Evolutionary conservation across 2,113 vertebrate genomes (phyloP), one percentile per base, ranked within the genome.

Genomic region (Hippotragus niger): DNA sequence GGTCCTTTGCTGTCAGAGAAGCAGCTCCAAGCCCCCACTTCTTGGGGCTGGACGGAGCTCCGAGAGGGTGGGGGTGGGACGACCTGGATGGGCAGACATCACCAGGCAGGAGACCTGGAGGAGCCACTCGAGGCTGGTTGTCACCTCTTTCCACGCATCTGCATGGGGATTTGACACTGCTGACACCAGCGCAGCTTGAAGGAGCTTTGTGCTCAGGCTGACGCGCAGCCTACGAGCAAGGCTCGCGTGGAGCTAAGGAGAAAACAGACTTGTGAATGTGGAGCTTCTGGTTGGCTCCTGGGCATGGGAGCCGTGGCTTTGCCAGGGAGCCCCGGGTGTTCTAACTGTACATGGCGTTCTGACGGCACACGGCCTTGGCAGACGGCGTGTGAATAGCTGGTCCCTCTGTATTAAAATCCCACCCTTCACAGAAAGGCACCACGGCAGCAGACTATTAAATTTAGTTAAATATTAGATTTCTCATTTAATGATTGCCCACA

Each of bases 391-490:
- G 98, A 98, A 98, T 94, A 96, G 90, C 95, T 94, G n/a, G 33
- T 86, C 98, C 94, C 95, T 98, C 89, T 95, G 97, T 83, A 92
- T 92, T 96, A 97, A 98, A 98, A 98, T 87, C 98, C 97, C 95
- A 95, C 74, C 96, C 95, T 96, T 93, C 85, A 55, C 83, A 25
- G 91, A 82, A 89, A 97, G 97, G 98, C 98, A 88, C 97, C 96
- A 93, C 97, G 98, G 98, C 98, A 98, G 96, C 95, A 98, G 97
- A 98, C 98, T 98, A 99, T 99, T 98, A 98, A 52, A 8, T 98
- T 98, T 98, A 97, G 98, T 99, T 99, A 99, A 99, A 99, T 99
- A 99, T 98, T 98, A 98, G 98, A 98, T 98, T 98, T 98, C 98
- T 98, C 98, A 98, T 99, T 99, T 99, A 99, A 99, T 99, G 99